These are phyloP conservation scores for Empis stercorea DNA, from an alignment of 2,888 invertebrate species.

Conservation along the genomic window DNA sequence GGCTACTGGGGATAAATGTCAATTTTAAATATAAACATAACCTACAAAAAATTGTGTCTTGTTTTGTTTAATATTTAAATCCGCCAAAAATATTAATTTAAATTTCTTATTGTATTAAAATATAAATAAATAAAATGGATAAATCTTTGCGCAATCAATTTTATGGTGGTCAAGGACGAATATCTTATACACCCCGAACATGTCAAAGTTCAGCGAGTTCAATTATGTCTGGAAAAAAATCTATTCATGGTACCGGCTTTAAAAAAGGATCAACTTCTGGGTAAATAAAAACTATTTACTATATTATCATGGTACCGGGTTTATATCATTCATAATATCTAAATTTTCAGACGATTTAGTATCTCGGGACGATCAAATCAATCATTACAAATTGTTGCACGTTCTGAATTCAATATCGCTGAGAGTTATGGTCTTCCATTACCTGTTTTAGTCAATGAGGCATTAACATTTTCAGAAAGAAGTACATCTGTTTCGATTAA, in stretches of 20 bases:
- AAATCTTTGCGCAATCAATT: constrained; percentile 24
- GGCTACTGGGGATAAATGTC: too few species aligned
- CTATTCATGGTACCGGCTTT: constrained; percentile 21
- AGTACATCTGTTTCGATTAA: constrained; percentile 38
- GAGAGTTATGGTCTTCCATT: constrained; percentile 71
- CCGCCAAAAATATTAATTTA: too few species aligned
- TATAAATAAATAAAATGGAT: constrained; percentile 17
- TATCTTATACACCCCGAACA: constrained; percentile 21
- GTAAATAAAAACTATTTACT: constrained; percentile 10
- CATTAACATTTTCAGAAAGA: constrained; percentile 64
- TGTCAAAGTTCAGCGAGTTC: constrained; percentile 20
- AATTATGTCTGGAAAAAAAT: constrained; percentile 21
- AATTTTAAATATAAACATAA: too few species aligned
- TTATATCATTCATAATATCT: not conserved
- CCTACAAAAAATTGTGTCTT: too few species aligned
- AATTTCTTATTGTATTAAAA: too few species aligned
- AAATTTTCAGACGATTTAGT: constrained; percentile 37
- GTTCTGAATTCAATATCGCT: constrained; percentile 57
- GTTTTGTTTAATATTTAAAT: too few species aligned
- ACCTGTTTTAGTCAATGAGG: constrained; percentile 81
- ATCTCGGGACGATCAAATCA: constrained; percentile 49
- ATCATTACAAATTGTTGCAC: constrained; percentile 61
- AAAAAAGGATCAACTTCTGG: constrained; percentile 22
- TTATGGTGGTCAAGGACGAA: constrained; percentile 18
- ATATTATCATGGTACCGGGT: too few species aligned